These are phyloP conservation scores for Gobiocypris rarus DNA, from an alignment of 2,113 vertebrate species.

Conservation along the genomic window DNA sequence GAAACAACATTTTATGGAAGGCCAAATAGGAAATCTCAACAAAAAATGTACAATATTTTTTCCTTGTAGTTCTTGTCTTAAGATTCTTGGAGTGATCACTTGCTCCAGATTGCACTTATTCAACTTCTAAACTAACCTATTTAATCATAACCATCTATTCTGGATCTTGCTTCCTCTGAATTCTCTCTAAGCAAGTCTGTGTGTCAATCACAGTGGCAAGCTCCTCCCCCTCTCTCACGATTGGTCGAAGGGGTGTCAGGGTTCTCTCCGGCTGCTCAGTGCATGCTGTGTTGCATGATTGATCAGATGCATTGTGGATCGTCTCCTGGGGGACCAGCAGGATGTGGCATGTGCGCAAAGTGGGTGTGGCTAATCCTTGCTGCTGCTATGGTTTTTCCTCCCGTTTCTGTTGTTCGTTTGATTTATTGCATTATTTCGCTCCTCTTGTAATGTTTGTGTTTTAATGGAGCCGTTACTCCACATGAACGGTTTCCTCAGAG, in stretches of 20 bases:
- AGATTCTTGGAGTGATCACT: background rate
- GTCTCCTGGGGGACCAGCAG: conserved; percentile 81
- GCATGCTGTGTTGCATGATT: conserved; percentile 97
- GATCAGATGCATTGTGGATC: conserved; percentile 85
- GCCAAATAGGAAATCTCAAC: background rate
- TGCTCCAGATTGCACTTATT: too few relatives aligned
- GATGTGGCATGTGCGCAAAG: conserved; percentile 83
- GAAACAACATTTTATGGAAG: background rate
- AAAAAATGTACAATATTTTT: background rate
- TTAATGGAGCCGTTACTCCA: conserved; percentile 8
- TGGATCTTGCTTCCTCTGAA: background rate
- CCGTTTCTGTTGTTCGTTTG: conserved; percentile 53
- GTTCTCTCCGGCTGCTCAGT: conserved; percentile 83
- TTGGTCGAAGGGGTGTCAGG: conserved; percentile 81
- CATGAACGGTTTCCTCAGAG: background rate
- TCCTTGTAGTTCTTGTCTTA: background rate
- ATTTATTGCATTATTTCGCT: conserved; percentile 55
- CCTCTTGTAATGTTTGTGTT: conserved; percentile 28
- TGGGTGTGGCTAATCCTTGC: conserved; percentile 66
- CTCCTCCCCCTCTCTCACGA: conserved; percentile 42
- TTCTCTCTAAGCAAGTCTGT: conserved; percentile 70
- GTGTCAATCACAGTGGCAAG: conserved; percentile 35
- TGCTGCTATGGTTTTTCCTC: conserved; percentile 58
- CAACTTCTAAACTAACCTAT: background rate
- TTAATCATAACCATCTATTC: background rate